Evolutionary conservation across 2,888 invertebrate genomes (phyloP), one percentile per base, ranked within the genome.

Genomic region (Amiota minor): DNA sequence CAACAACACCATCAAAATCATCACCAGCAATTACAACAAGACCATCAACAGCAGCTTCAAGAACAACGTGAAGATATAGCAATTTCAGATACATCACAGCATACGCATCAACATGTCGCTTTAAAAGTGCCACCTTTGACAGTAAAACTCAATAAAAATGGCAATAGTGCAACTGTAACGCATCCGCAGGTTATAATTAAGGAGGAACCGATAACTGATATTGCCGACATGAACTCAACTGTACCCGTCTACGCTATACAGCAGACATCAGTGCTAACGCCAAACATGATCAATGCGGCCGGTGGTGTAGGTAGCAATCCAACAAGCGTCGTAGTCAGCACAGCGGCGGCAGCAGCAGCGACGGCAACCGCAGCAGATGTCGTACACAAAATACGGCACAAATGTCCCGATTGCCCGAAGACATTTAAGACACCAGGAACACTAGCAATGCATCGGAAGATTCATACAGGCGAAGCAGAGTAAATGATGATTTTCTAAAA

Each of bases 391-490:
- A 84, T 89, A 62, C 87, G 89, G 12, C 88, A 89, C 78, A 89
- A 89, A 82, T 89, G 89, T 78, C 87, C 89, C 46, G 89, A 89
- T 75, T 89, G 89, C 70, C 88, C 89, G 76, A 89, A 88, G 76
- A 89, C 89, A 35, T 89, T 89, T 76, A 89, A 89, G 77, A 89
- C 89, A 55, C 88, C 88, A 72, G 88, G 88, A 76, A 89, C 89
- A 72, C 78, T 89, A 80, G 86, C 88, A 69, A 89, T 89, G 88
- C 89, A 89, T 78, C 87, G 88, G 76, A 89, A 89, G 80, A 86
- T 88, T 70, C 89, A 89, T 80, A 85, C 87, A 75, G 89, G 89
- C 82, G 89, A 89, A 85, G 88, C 88, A 87, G 89, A 89, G 89
- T 89, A 89, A 89, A 83, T 85, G 75, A 35, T 20, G 76, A 81